These are phyloP conservation scores for Temnothorax unifasciatus DNA, from an alignment of 2,888 invertebrate species.

Conservation along the genomic window DNA sequence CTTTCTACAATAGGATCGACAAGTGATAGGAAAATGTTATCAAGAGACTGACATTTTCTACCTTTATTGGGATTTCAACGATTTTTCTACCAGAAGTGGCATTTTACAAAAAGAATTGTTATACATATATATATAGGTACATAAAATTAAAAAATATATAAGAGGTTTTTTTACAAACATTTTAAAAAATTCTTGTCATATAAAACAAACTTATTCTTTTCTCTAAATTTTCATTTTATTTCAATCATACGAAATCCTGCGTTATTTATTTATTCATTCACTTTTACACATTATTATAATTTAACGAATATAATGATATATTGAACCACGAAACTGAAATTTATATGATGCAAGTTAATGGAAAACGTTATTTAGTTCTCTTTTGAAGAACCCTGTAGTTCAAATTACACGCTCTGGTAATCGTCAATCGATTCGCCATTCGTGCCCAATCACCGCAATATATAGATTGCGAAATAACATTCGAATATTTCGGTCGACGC, in stretches of 20 bases:
- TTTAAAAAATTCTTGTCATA: background rate
- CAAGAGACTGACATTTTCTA: background rate
- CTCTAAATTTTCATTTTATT: background rate
- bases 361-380: constrained; percentile 45
- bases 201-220: background rate
- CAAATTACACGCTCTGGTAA: constrained; percentile 71
- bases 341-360: constrained; percentile 3
- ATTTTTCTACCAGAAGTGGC: background rate
- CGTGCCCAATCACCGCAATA: constrained; percentile 65
- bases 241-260: background rate
- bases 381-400: constrained; percentile 66
- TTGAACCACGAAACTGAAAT: constrained; percentile 26
- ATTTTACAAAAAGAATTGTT: background rate
- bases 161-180: background rate
- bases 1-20: background rate
- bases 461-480: constrained; percentile 67
- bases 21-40: constrained; percentile 2
- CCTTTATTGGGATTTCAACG: background rate
- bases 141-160: background rate
- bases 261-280: constrained; percentile 8
- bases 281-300: constrained; percentile 13
- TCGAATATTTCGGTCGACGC: constrained; percentile 60
- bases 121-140: background rate
- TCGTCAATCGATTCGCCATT: constrained; percentile 73
- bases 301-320: constrained; percentile 22